Evolutionary conservation across 2,113 vertebrate genomes (phyloP).

Genomic region (Ciconia boyciana): DNA sequence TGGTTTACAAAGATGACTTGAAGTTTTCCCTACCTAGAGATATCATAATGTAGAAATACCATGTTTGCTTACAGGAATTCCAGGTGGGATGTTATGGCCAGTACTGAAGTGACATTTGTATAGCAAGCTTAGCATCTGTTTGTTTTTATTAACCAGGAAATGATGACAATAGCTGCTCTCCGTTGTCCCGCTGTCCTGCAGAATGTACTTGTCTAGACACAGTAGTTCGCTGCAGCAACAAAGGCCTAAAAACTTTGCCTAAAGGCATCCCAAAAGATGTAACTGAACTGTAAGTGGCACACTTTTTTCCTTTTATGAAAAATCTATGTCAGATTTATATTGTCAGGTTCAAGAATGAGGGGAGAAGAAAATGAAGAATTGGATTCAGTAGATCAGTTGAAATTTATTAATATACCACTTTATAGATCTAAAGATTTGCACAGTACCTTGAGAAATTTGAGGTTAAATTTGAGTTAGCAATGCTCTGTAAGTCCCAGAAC

Average conservation of each 20-base stretch:
- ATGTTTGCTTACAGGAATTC: neutral
- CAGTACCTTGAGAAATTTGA: neutral
- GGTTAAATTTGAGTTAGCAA: neutral
- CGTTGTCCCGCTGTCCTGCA: constrained; percentile 87
- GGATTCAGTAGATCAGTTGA: neutral
- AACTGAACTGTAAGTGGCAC: constrained; percentile 91
- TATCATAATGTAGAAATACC: neutral
- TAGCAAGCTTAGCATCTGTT: neutral
- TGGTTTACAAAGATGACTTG: neutral
- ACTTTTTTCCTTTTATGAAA: neutral
- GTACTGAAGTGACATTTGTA: neutral
- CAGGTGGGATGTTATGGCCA: neutral
- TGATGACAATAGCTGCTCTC: constrained; percentile 94
- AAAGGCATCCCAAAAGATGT: constrained; percentile 95
- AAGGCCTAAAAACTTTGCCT: constrained; percentile 88
- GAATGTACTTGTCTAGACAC: constrained; percentile 98
- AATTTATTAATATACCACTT: neutral
- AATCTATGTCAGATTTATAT: neutral
- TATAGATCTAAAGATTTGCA: neutral
- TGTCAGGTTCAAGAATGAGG: neutral
- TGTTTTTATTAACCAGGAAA: constrained; percentile 79
- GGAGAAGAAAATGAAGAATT: neutral
- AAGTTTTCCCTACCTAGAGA: neutral
- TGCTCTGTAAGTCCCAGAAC: neutral
- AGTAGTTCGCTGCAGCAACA: constrained; percentile 98